Evolutionary conservation across 2,113 vertebrate species (phyloP).

Genomic region (Oceanodroma tethys): DNA sequence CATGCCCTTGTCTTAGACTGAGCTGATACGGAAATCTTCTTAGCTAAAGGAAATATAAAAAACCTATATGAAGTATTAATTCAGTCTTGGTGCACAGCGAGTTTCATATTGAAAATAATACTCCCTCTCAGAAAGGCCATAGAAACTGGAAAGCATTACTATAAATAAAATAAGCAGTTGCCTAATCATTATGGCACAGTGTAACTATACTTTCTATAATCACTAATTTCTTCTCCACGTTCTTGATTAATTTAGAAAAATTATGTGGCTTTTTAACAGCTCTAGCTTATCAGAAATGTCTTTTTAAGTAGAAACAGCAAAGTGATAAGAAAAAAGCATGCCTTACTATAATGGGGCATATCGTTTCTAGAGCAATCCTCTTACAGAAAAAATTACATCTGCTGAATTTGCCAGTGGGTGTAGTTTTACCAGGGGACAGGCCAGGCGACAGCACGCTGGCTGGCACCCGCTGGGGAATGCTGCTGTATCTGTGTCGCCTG

Average conservation of each 20-base stretch:
- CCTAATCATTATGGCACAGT: background rate
- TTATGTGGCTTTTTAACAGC: background rate
- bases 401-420: background rate
- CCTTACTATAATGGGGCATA: background rate
- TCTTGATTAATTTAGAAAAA: background rate
- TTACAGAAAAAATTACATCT: background rate
- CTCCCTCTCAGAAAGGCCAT: background rate
- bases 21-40: background rate
- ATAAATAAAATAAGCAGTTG: background rate
- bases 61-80: background rate
- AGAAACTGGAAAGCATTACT: background rate
- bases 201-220: background rate
- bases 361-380: background rate
- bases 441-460: fast-evolving
- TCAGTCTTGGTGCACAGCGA: background rate
- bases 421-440: background rate
- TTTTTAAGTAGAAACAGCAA: background rate
- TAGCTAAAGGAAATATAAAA: background rate
- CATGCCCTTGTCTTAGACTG: background rate
- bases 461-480: fast-evolving
- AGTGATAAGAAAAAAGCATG: background rate
- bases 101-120: background rate
- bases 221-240: background rate
- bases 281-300: background rate
- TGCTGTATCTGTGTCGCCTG: fast-evolving